Base-by-base conservation (phyloP, 2,113 vertebrate species). In the Nymphicus hollandicus region DNA sequence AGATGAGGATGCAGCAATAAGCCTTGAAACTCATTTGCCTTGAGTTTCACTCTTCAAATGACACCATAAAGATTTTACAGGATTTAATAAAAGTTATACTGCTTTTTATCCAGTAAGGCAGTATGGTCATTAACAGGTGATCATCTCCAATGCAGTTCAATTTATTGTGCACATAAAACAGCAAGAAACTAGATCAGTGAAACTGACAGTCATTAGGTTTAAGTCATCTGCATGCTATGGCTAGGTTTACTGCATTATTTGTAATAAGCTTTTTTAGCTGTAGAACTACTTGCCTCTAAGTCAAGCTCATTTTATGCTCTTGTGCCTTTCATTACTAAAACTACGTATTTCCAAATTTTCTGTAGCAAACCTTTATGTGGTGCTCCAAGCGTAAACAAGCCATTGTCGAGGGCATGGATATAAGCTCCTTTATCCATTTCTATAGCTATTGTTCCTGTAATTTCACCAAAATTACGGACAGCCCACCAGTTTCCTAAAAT, bases 361-460 rank as follows among this genome's bases (percentile, higher is more conserved):
- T 31, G 27, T 44, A 79, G 96, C 96, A 81, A 96, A 97, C 97
- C 99, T 98, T 98, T 98, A 95, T 99, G 99, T 35, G 99, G 99
- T 7, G 99, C 98, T 88, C 99, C 99, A 33, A 99, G 93, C 2
- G 99, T 99, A 96, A 99, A 99, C 49, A 99, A 99, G 22, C 99
- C 99, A 8, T 98, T 99, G 95, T 99, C 99, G 16, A 99, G 97
- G 14, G 99, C 99, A 64, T 99, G 99, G 72, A 99, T 97, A 68
- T 99, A 99, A 4, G 99, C 97, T 94, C 98, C 99, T 97, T 98
- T 98, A 94, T 99, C 99, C 99, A 99, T 99, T 97, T 99, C 99
- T 95, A 99, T 99, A 31, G 99, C 99, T 91, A 99, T 98, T 3
- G 98, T 98, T 92, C 99, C 99, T 35, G 98, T 98, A 94, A 99